These are phyloP conservation scores for Callipepla californica DNA, from an alignment of 2,113 vertebrate genomes.

Conservation along the genomic window DNA sequence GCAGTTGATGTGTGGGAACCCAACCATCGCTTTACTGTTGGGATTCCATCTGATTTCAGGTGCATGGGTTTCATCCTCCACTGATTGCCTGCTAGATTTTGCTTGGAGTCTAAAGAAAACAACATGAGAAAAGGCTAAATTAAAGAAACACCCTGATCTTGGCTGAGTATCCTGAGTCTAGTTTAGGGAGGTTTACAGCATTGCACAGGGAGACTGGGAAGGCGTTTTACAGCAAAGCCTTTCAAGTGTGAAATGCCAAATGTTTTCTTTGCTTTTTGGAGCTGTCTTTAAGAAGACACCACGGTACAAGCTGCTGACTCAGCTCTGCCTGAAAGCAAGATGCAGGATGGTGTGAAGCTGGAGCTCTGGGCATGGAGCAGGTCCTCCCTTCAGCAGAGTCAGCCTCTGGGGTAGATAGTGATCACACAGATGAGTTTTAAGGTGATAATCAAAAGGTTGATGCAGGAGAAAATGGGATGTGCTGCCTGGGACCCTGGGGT, in stretches of 20 bases:
- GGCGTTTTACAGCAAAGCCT: neutral
- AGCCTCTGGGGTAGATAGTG: neutral
- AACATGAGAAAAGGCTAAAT: neutral
- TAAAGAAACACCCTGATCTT: neutral
- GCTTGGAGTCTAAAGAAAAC: neutral
- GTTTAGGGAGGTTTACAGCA: slow-evolving; percentile 1
- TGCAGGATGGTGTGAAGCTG: slow-evolving; percentile 12
- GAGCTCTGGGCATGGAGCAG: neutral
- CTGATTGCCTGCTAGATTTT: neutral
- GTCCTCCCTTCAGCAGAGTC: slow-evolving; percentile 4
- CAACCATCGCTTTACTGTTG: neutral
- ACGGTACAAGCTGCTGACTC: neutral
- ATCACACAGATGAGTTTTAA: neutral
- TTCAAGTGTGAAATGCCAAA: neutral
- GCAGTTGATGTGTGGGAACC: neutral
- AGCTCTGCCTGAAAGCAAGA: slow-evolving; percentile 15
- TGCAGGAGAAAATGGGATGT: neutral
- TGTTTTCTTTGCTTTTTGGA: slow-evolving; percentile 32
- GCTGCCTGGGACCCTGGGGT: slow-evolving; percentile 7
- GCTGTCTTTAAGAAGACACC: neutral
- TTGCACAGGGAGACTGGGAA: neutral
- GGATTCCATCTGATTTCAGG: slow-evolving; percentile 25
- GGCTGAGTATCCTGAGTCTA: neutral
- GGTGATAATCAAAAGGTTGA: neutral
- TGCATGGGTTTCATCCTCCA: neutral